Conservation (phyloP, 2,797 vertebrate genomes). For the Enteromius radiatus region DNA sequence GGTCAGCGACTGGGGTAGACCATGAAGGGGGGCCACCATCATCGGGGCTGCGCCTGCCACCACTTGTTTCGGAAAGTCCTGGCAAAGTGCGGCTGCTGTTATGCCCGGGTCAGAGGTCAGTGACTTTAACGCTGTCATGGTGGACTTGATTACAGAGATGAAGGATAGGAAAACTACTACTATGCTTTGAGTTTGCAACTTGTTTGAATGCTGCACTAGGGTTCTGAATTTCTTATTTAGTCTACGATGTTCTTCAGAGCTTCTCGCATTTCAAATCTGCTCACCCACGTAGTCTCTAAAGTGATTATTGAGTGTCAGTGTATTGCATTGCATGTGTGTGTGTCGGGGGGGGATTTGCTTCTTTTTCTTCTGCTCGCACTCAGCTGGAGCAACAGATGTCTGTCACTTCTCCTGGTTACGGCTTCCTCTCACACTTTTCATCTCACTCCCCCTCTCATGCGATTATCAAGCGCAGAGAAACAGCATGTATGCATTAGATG, state of each 20-base stretch:
- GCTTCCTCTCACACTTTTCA: conserved; percentile 36
- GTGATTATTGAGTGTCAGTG: conserved; percentile 25
- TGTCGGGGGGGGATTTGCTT: neutral
- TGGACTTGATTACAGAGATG: neutral
- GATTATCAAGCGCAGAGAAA: neutral
- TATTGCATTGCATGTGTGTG: conserved; percentile 16
- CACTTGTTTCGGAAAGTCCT: conserved; percentile 95
- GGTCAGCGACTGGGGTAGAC: conserved; percentile 72
- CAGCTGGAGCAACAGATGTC: conserved; percentile 75
- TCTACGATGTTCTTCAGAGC: conserved; percentile 32
- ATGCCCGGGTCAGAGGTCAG: conserved; percentile 92
- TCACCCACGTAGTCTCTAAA: conserved; percentile 58
- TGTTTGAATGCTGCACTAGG: conserved; percentile 8
- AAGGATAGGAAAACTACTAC: neutral
- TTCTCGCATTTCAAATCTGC: conserved; percentile 48
- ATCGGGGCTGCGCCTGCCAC: conserved; percentile 90
- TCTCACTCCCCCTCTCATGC: conserved; percentile 4
- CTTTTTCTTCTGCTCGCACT: conserved; percentile 57
- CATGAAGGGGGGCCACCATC: conserved; percentile 87
- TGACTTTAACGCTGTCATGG: conserved; percentile 60
- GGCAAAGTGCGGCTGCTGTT: conserved; percentile 93
- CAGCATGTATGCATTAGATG: conserved; percentile 24
- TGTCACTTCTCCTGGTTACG: conserved; percentile 53
- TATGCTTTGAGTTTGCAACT: neutral
- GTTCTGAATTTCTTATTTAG: neutral